Evolutionary conservation across 2,797 vertebrate genomes (phyloP).

Genomic region (Mergus octosetaceus): DNA sequence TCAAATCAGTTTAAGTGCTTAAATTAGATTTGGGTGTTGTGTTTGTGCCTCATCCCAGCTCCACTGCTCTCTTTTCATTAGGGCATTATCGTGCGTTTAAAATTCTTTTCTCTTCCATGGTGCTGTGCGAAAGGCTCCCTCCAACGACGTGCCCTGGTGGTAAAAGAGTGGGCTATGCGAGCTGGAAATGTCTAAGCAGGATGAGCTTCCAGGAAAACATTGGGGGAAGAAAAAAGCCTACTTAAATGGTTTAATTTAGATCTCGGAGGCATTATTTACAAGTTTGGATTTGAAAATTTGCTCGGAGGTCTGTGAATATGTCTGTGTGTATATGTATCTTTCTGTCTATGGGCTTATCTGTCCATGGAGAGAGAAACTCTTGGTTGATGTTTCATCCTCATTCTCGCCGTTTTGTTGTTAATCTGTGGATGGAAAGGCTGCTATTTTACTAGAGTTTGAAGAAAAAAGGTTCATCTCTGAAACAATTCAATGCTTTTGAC

Average conservation of each 20-base stretch:
- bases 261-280: not conserved
- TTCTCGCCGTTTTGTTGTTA: not conserved
- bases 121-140: not conserved
- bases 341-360: not conserved
- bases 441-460: not conserved
- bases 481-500: not conserved
- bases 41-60: not conserved
- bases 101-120: not conserved
- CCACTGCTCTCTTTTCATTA: constrained; percentile 26
- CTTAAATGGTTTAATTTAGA: not conserved
- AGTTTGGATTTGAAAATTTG: not conserved
- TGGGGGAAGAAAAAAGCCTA: not conserved
- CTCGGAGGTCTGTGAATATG: not conserved
- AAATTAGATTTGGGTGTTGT: constrained; percentile 20
- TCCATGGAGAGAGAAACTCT: not conserved
- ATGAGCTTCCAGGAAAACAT: not conserved
- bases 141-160: not conserved
- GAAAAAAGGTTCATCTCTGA: not conserved
- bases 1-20: constrained; percentile 4
- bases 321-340: not conserved
- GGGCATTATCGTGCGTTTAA: not conserved
- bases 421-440: not conserved
- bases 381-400: not conserved
- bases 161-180: not conserved
- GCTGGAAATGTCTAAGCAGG: not conserved